Percentiles rank a stretch among this genome's conserved stretches.
These are phyloP conservation scores for Laspeyria flexula DNA, from an alignment of 2,888 invertebrate species.

Conservation along the genomic window DNA sequence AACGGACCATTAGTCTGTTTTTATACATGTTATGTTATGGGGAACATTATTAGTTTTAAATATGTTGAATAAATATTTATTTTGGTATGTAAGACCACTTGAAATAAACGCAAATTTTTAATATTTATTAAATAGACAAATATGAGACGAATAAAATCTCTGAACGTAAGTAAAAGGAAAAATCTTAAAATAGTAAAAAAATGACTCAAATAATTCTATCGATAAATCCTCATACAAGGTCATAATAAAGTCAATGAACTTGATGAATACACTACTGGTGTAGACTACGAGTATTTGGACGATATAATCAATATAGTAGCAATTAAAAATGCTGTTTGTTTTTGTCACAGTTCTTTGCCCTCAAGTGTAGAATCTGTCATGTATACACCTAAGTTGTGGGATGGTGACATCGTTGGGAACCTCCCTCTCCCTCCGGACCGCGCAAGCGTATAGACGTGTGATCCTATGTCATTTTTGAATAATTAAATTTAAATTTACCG, in stretches of 20 bases:
- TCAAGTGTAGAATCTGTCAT: conserved; percentile 7
- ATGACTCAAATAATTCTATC: conserved; percentile 38
- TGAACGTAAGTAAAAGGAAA: conserved; percentile 50
- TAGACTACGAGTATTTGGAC: neutral
- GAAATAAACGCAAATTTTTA: conserved; percentile 10
- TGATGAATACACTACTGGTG: conserved; percentile 7
- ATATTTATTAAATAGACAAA: too few species aligned
- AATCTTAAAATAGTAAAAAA: conserved; percentile 46
- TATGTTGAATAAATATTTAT: neutral
- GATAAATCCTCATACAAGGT: conserved; percentile 56
- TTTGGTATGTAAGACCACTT: neutral
- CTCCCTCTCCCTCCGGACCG: too few species aligned
- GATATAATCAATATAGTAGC: neutral
- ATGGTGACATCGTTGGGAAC: conserved; percentile 12
- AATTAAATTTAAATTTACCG: too few species aligned
- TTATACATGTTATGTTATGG: too few species aligned
- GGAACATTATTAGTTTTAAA: too few species aligned
- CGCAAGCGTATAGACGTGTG: too few species aligned
- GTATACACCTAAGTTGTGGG: conserved; percentile 12
- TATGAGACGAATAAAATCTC: conserved; percentile 3
- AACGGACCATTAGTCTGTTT: too few species aligned
- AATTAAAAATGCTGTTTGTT: conserved; percentile 11
- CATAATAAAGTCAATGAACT: conserved; percentile 55
- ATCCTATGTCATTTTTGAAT: too few species aligned
- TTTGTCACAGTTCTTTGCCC: conserved; percentile 7